Base-by-base conservation (phyloP, 1,140 invertebrate genomes). In the Cydia pomonella region DNA sequence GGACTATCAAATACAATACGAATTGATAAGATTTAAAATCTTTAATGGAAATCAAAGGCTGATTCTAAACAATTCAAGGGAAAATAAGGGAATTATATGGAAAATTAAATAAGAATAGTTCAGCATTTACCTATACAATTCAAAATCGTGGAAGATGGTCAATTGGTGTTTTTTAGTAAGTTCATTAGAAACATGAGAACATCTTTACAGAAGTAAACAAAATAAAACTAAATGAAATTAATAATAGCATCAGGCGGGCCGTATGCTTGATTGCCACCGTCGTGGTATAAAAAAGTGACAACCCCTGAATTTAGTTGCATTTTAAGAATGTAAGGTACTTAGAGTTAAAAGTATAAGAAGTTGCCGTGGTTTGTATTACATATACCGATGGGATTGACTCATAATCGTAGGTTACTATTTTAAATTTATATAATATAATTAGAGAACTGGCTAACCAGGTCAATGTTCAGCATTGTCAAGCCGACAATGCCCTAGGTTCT, bases 401-500 rank as follows among this genome's bases (percentile, higher is more conserved):
- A 3, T 33, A 33, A 38, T 12, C 0, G 38, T 9, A 41, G 38
- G 12, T 41, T 0, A 59, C 6, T 5, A 12, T 7, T 23, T 59
- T 59, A 10, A 23, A 59, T 5, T 59, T 23, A n/a, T 21, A 23
- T 23, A 18, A 10, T 10, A 23, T 59, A 59, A 59, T 59, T 59
- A 59, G 23, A 59, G 53, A 59, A 21, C 53, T 10, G 27, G n/a
- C 27, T 41, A 69, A 69, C 21, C 64, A 69, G 72, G 72, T 73
- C 72, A 62, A 73, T 73, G 72, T 73, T 73, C 2, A 69, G 64
- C 64, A 69, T 69, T 69, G 72, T 44, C 53, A 59, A 59, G 53
- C 72, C 76, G 82, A 84, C 87, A 84, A 86, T 89, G 84, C 78
- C 82, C 81, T 81, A 83, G 69, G 86, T 66, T 78, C 75, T 77